These are phyloP conservation scores for Pomacea maculata DNA, from an alignment of 1,140 invertebrate species.

Conservation along the genomic window DNA sequence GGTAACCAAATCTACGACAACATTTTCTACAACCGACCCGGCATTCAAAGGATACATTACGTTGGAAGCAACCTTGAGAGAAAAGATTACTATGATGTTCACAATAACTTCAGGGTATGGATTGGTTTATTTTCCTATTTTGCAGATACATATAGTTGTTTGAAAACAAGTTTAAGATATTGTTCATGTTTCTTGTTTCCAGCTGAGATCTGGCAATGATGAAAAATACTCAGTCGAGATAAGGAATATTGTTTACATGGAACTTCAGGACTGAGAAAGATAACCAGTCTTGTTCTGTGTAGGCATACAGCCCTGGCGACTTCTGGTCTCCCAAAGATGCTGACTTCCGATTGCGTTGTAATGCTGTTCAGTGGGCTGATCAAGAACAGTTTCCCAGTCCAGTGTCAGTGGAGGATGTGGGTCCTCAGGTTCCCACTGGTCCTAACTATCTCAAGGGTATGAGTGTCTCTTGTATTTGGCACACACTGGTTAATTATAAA, in stretches of 20 bases:
- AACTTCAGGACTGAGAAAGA: not conserved
- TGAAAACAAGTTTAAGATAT: not conserved
- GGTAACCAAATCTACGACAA: constrained; percentile 25
- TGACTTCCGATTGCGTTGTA: constrained; percentile 27
- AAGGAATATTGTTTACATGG: too few relatives aligned
- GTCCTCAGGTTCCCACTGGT: constrained; percentile 22
- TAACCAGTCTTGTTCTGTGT: not conserved
- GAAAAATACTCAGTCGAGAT: too few relatives aligned
- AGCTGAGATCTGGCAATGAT: too few relatives aligned
- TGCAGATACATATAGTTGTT: too few relatives aligned
- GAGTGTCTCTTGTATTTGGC: too few relatives aligned
- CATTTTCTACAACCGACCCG: constrained; percentile 9
- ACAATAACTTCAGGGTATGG: constrained; percentile 17
- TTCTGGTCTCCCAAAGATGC: constrained; percentile 11
- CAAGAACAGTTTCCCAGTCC: constrained; percentile 15
- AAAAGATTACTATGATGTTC: constrained; percentile 13
- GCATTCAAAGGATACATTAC: constrained; percentile 3
- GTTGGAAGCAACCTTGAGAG: not conserved
- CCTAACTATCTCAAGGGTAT: constrained; percentile 17
- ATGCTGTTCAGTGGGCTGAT: constrained; percentile 24
- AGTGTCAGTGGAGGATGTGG: constrained; percentile 20
- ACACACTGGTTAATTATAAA: too few relatives aligned
- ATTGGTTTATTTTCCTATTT: too few relatives aligned
- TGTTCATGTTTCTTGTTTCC: too few relatives aligned
- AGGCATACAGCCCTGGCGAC: constrained; percentile 4